Base-by-base conservation (phyloP, 2,888 invertebrate genomes). In the Mythimna lalbum region DNA sequence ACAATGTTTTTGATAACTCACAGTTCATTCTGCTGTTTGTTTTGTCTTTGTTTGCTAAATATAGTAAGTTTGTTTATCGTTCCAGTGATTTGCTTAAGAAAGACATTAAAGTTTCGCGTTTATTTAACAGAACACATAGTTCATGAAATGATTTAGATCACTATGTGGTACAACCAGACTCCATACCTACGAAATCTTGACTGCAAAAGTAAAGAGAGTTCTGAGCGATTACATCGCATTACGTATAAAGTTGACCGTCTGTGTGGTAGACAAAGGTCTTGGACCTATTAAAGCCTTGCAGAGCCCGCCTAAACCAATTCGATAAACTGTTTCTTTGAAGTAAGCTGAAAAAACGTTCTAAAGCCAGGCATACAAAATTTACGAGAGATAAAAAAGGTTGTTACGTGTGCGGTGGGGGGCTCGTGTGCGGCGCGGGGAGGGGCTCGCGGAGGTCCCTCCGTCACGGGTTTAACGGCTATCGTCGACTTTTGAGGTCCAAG, bases 401-500 rank as follows among this genome's bases (percentile, higher is more conserved):
- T 70, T 69, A 78, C 64, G 73, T 39, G 64, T 69, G 55, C 55
- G 70, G 66, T 70, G 76, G 60, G 71, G 19, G 69, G 71, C n/a
- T n/a, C 64, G 73, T 39, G 64, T 69, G 55, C 55, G 70, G 66
- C 72, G 76, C 62, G 71, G 19, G 69, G 71, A 64, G 71, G 4
- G 39, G 14, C 72, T 76, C 62, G 62, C 52, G 69, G 57, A 70
- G 70, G 80, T 82, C 81, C 75, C 69, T 89, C 84, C 73, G 81
- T 87, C 86, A 80, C 59, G 74, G 86, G 77, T 77, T 86, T 86
- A 85, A 84, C 75, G 73, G 78, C 77, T 80, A 73, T 76, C 75
- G 70, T 59, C 73, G 78, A 78, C 80, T 81, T 80, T 75, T 72
- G 69, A 78, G 71, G 73, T 74, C 73, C 74, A 72, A 73, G 86